These are phyloP conservation scores for Phaenicophaeus curvirostris DNA, from an alignment of 2,797 vertebrate species.

Conservation along the genomic window DNA sequence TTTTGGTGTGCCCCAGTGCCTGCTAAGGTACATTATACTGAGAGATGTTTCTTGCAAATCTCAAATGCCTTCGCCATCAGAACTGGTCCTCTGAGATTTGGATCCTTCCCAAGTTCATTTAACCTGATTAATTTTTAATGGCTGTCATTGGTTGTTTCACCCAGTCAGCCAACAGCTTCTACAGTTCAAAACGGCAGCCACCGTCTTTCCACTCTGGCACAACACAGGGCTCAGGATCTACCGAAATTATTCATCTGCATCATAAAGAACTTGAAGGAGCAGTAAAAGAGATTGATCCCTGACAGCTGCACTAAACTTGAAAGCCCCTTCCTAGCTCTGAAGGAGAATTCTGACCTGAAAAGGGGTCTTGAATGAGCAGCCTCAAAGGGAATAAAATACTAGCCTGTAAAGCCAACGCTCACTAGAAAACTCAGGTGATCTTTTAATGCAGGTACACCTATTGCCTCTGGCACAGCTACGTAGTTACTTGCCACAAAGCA, in stretches of 20 bases:
- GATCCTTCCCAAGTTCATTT: conserved; percentile 23
- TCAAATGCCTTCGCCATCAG: not conserved
- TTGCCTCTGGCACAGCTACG: not conserved
- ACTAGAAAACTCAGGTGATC: conserved; percentile 56
- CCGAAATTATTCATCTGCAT: conserved; percentile 52
- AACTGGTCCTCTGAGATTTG: not conserved
- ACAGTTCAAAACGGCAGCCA: conserved; percentile 41
- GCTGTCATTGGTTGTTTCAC: conserved; percentile 8
- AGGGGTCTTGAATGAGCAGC: conserved; percentile 23
- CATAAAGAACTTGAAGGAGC: conserved; percentile 64
- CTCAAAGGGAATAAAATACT: conserved; percentile 66
- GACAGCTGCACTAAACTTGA: conserved; percentile 56
- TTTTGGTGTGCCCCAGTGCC: not conserved
- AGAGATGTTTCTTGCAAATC: not conserved
- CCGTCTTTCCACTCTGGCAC: not conserved
- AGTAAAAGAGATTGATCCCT: conserved; percentile 49
- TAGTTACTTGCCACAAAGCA: not conserved
- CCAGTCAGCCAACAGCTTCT: conserved; percentile 19
- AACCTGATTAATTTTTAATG: conserved; percentile 49
- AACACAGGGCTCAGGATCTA: not conserved
- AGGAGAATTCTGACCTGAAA: conserved; percentile 62
- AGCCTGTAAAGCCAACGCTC: conserved; percentile 49
- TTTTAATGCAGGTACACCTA: conserved; percentile 58
- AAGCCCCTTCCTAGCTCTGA: conserved; percentile 57
- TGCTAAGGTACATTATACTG: not conserved